phyloP scores from a whole-genome alignment of 1,140 invertebrate genomes.

The Caenorhabditis brenneri region DNA sequence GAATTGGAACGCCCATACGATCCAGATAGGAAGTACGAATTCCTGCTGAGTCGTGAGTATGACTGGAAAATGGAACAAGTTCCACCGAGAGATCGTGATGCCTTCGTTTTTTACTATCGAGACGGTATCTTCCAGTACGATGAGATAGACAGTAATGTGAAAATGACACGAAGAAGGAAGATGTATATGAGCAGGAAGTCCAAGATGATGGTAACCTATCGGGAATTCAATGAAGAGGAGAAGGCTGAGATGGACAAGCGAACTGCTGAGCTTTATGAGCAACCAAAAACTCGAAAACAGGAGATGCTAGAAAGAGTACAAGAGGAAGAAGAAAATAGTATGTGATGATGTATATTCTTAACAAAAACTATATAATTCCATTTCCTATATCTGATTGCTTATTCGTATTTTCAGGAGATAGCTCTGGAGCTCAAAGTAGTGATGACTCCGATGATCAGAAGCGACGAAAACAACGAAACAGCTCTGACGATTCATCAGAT shows the following conservation, averaged over 20 bases:
- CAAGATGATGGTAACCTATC: constrained; percentile 24
- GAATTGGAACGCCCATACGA: constrained; percentile 82
- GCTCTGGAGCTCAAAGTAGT: background rate
- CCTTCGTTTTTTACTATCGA: constrained; percentile 92
- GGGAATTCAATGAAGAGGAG: background rate
- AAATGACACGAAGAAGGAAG: constrained; percentile 40
- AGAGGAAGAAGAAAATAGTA: background rate
- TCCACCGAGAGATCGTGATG: constrained; percentile 93
- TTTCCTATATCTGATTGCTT: too few species aligned
- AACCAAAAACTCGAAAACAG: background rate
- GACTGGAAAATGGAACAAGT: constrained; percentile 95
- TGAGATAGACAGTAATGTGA: constrained; percentile 84
- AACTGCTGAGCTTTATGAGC: background rate
- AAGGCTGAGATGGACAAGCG: background rate
- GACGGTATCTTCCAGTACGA: constrained; percentile 87
- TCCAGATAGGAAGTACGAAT: constrained; percentile 90
- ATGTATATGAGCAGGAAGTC: background rate
- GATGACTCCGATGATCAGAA: background rate
- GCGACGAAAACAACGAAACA: background rate
- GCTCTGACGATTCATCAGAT: background rate
- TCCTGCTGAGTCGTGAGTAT: constrained; percentile 91
- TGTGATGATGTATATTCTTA: background rate
- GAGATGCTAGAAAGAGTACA: constrained; percentile 4
- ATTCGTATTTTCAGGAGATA: background rate
- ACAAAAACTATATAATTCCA: background rate